A percentile compares a stretch with the other conserved stretches of the same genome.
These are phyloP conservation scores for human DNA, from an alignment of 2,113 vertebrate species.

Conservation along the genomic window DNA sequence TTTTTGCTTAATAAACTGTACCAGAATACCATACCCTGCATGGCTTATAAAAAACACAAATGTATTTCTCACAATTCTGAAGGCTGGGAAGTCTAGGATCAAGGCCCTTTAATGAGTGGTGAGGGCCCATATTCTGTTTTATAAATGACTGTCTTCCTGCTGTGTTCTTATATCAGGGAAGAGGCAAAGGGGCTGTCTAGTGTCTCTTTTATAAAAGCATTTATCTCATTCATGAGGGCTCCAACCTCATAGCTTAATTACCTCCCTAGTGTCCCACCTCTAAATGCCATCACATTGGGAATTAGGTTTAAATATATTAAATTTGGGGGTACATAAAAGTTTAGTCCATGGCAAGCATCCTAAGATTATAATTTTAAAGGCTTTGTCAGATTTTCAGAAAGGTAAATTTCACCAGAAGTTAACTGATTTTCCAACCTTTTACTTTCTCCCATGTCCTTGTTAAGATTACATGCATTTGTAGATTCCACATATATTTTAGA, in stretches of 20 bases:
- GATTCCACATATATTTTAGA: not conserved
- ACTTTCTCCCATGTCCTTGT: not conserved
- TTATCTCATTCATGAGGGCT: not conserved
- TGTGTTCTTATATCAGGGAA: not conserved
- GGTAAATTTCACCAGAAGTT: not conserved
- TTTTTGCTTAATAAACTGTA: not conserved
- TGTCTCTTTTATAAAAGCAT: not conserved
- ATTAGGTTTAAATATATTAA: not conserved
- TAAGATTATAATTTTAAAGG: slow-evolving; percentile 16
- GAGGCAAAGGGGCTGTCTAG: fast-evolving
- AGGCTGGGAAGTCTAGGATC: not conserved
- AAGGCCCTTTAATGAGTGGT: not conserved
- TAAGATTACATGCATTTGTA: not conserved
- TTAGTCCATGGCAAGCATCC: not conserved
- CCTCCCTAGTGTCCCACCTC: not conserved
- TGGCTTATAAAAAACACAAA: not conserved
- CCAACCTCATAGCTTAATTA: not conserved
- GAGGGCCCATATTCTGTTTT: not conserved
- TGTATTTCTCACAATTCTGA: not conserved
- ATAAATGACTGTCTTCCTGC: not conserved
- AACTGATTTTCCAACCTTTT: not conserved
- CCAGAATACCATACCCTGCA: not conserved
- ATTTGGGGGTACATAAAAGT: not conserved
- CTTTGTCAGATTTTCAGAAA: not conserved
- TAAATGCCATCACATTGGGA: not conserved